Evolutionary conservation across 2,797 vertebrate genomes (phyloP), one percentile per base, ranked within the genome.

Genomic region (Brachyalestes nurse): DNA sequence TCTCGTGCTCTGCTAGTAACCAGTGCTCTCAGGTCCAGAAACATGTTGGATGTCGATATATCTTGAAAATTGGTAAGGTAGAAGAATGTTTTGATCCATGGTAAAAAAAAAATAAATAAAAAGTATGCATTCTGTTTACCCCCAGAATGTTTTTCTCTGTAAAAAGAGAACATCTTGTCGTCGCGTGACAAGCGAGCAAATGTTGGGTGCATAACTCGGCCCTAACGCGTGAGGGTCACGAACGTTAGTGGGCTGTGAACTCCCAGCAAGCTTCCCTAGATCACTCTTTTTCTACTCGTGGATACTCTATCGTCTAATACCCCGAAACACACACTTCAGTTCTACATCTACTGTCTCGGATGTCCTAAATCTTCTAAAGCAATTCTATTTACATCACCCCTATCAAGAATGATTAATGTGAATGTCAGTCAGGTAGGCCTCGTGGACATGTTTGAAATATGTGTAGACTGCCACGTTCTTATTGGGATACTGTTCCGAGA

Each of bases 31-130:
- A 21, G 38, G 5, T 65, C 4, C 34, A 65, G 16, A 51, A 51
- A 34, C 23, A 53, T 14, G 1, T 19, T 53, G 23, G 19, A 72
- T 38, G 64, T n/a, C 1, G 8, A 51, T 83, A 82, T 86, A 87
- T 80, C 87, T 87, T 82, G 82, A 83, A 83, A 88, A 89, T 49
- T n/a, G 47, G 19, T 62, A 34, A 75, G 61, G 70, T 73, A 8
- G 64, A 57, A 64, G 6, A 34, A 64, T 79, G 79, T 79, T 88
- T 88, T 87, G 85, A 91, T 82, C 86, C 78, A 81, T 70, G 80
- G 86, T 89, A 91, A 92, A 87, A 88, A n/a, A n/a, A n/a, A n/a
- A n/a, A n/a, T n/a, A n/a, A n/a, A n/a, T n/a, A n/a, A n/a, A n/a
- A 86, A 8, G 82, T 89, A 81, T 89, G 70, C 85, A 89, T 92